Base-by-base conservation (phyloP, 2,113 vertebrate genomes). In the Tragelaphus buxtoni region DNA sequence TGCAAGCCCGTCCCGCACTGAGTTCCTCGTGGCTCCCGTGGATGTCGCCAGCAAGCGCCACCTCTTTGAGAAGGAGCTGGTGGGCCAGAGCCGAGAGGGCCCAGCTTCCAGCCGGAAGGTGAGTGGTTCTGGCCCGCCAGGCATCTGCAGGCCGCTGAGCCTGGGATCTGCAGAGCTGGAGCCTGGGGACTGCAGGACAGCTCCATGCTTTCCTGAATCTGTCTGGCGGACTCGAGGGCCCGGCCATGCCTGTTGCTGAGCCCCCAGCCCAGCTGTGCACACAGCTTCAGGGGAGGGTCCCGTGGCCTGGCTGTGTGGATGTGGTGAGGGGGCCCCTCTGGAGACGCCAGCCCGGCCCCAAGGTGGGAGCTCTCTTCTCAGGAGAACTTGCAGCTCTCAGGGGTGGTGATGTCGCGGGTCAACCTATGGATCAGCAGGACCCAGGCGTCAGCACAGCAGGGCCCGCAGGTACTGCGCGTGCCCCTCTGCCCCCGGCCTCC, bases 31-130 rank as follows among this genome's bases (percentile, higher is more conserved):
- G 86, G 95, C 99, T 83, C 97, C 99, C 2, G 98, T 99, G 0
- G 99, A 99, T 7, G 99, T 99, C 56, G 99, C 99, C 88, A 99
- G 99, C 98, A 99, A 99, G 97, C 99, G 99, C 92, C 98, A 98
- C 61, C 98, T 99, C 69, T 99, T 99, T 94, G 99, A 99, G 90
- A 98, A 97, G 63, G 98, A 97, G 30, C 69, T 94, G 81, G n/a
- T 10, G 0, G 76, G 47, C 49, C 13, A 95, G 72, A 61, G 39
- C 60, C 87, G 83, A 2, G 2, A 49, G 0, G 45, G 80, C 9
- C 0, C 84, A 4, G 63, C 56, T 51, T 53, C 81, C 74, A 9
- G 88, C 0, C 0, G 45, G 35, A 79, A 93, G 97, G 97, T 97
- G 56, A 95, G 97, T 49, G 12, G 20, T 35, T 18, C 2, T 7